phyloP scores from a whole-genome alignment of 2,888 invertebrate species.

The Athalia rosae region DNA sequence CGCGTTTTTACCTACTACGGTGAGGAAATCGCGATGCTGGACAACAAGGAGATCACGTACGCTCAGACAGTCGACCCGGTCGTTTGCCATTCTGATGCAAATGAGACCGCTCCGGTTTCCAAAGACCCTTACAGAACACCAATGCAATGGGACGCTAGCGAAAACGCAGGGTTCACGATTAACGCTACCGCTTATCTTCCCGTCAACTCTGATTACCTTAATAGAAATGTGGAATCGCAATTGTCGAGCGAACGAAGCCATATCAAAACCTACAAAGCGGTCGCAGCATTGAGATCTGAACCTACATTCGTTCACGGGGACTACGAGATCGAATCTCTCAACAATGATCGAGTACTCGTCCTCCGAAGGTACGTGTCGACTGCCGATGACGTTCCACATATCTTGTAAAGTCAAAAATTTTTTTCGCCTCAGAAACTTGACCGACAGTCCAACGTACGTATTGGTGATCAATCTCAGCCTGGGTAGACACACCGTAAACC shows the following conservation, averaged over 20 bases:
- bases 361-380: conserved; percentile 58
- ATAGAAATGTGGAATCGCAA: conserved; percentile 59
- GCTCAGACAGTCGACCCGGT: conserved; percentile 61
- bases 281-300: conserved; percentile 58
- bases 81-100: conserved; percentile 49
- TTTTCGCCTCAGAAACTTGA: conserved; percentile 54
- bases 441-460: conserved; percentile 56
- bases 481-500: conserved; percentile 54
- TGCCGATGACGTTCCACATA: background rate
- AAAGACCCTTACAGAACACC: conserved; percentile 66
- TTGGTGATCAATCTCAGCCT: conserved; percentile 59
- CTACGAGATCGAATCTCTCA: conserved; percentile 57
- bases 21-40: conserved; percentile 65
- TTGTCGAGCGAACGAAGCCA: conserved; percentile 52
- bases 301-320: conserved; percentile 60
- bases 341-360: conserved; percentile 58
- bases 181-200: conserved; percentile 58
- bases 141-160: conserved; percentile 69
- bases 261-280: conserved; percentile 58
- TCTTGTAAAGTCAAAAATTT: background rate
- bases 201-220: conserved; percentile 55
- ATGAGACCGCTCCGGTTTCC: conserved; percentile 53
- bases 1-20: conserved; percentile 76
- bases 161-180: conserved; percentile 63
- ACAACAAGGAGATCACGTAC: conserved; percentile 52